Percentiles rank a stretch among this genome's conserved stretches.
phyloP scores from a whole-genome alignment of 2,797 vertebrate species.

The Sebastes goodei region DNA sequence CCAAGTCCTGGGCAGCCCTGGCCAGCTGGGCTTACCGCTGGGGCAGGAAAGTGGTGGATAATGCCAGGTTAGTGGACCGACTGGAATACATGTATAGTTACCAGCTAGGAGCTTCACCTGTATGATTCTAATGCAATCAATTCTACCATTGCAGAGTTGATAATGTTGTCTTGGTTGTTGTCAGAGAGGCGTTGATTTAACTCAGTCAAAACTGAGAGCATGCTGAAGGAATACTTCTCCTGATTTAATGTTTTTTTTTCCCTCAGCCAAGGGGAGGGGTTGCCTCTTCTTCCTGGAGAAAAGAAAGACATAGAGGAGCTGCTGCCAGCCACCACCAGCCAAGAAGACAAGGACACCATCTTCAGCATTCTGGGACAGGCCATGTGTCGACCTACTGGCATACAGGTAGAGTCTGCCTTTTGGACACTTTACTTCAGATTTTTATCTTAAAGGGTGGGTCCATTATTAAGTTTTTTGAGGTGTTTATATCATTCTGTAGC shows the following conservation, averaged over 20 bases:
- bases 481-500: too few relatives aligned
- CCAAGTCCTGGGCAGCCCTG: constrained; percentile 98
- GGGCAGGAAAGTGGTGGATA: constrained; percentile 98
- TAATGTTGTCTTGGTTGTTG: background rate
- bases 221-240: background rate
- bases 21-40: constrained; percentile 99
- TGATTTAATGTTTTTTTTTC: too few relatives aligned
- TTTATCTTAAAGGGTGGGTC: background rate
- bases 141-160: background rate
- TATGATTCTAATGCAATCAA: background rate
- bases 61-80: constrained; percentile 88
- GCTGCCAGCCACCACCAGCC: constrained; percentile 88
- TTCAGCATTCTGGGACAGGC: constrained; percentile 98
- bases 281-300: constrained; percentile 91
- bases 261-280: constrained; percentile 94
- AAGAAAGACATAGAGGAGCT: constrained; percentile 93
- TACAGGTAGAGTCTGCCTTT: constrained; percentile 84
- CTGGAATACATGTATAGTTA: background rate
- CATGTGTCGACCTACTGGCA: constrained; percentile 95
- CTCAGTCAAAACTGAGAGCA: background rate
- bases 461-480: too few relatives aligned
- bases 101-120: background rate
- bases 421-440: background rate
- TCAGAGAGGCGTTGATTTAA: background rate
- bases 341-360: constrained; percentile 93